Evolutionary conservation across 2,888 invertebrate genomes (phyloP), one percentile per base, ranked within the genome.

Genomic region (Aquatica leii): DNA sequence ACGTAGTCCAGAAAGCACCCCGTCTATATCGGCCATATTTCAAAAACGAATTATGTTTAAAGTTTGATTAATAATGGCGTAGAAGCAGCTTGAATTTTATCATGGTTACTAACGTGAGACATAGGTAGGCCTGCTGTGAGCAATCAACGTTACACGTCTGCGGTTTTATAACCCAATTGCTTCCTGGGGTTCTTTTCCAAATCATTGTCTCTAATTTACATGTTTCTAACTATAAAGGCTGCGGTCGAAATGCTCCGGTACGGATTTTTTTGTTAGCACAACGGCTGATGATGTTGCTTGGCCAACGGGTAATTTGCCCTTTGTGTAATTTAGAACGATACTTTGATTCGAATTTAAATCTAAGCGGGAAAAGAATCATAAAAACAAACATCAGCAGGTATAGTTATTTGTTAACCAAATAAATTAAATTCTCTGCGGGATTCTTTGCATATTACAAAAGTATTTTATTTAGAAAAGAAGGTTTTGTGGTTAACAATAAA

Each of bases 31-130:
- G 59, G 53, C 59, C 54, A 57, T 53, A 62, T 58, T 62, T 62
- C 56, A 56, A n/a, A 51, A 31, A 43, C 14, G 15, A 41, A 6
- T 24, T 24, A 18, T 46, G 20, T 46, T 18, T 46, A 15, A 46
- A 20, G n/a, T 41, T 14, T 14, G 59, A 65, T 58, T 62, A 58
- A 62, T 65, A 58, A 62, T 54, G 57, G 59, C 54, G 65, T 58
- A 57, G 60, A 58, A 57, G 9, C 65, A 50, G 62, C 65, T 65
- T 58, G 65, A 65, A 60, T 40, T 43, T 58, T 40, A 6, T 6
- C 6, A 62, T 64, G 60, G 64, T 62, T 64, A 59, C 60, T 65
- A 69, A 67, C 65, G 64, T 58, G 62, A 59, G 55, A 59, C 56
- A 56, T 59, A 62, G 58, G 65, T 62, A 54, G 57, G 41, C 67